These are phyloP conservation scores for Borostomias antarcticus DNA, from an alignment of 2,797 vertebrate species.

Conservation along the genomic window DNA sequence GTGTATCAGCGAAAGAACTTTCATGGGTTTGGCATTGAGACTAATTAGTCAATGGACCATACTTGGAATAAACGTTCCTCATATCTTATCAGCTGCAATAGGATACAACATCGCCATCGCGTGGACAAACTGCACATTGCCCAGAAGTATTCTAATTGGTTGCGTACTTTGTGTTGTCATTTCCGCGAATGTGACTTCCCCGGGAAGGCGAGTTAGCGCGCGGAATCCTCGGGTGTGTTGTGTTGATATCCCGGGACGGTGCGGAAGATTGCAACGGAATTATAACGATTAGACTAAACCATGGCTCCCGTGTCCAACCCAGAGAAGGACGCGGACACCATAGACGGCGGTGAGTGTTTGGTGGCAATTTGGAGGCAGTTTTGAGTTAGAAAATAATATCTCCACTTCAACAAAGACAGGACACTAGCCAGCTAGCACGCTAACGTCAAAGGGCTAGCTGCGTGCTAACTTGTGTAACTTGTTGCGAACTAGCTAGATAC, in stretches of 20 bases:
- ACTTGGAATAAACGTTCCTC: neutral
- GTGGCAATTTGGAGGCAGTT: too few relatives aligned
- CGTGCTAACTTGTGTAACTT: too few relatives aligned
- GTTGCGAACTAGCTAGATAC: too few relatives aligned
- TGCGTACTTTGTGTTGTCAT: conserved; percentile 40
- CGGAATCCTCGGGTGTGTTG: conserved; percentile 63
- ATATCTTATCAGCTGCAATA: too few relatives aligned
- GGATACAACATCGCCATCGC: conserved; percentile 13
- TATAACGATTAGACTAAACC: neutral
- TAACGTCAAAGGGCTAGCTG: too few relatives aligned
- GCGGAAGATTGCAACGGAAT: conserved; percentile 16
- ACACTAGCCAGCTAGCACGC: neutral
- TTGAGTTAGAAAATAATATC: too few relatives aligned
- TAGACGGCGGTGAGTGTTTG: conserved; percentile 64
- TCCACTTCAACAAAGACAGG: too few relatives aligned
- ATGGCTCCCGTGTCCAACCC: conserved; percentile 78
- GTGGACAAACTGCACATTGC: conserved; percentile 28
- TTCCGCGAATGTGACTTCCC: conserved; percentile 80
- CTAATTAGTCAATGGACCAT: too few relatives aligned
- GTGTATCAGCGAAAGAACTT: too few relatives aligned
- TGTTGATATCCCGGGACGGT: conserved; percentile 33
- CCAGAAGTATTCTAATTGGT: conserved; percentile 46
- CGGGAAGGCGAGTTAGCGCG: conserved; percentile 81
- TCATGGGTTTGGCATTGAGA: too few relatives aligned
- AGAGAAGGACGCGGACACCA: conserved; percentile 70